phyloP scores from a whole-genome alignment of 2,888 invertebrate species.

The Strigamia maritima region DNA sequence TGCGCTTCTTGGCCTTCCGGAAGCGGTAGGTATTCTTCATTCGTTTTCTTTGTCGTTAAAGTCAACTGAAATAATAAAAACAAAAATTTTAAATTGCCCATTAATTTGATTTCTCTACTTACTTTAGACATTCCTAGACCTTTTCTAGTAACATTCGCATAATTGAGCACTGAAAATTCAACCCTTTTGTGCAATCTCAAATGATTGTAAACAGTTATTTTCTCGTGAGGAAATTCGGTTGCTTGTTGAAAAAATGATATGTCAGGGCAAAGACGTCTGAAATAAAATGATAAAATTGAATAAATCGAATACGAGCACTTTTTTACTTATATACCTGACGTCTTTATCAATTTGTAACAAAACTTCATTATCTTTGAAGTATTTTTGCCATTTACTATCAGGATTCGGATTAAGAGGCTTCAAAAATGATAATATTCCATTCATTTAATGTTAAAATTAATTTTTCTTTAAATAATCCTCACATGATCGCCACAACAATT shows the following conservation, averaged over 20 bases:
- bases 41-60: slow-evolving; percentile 70
- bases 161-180: slow-evolving; percentile 77
- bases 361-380: slow-evolving; percentile 96
- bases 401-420: slow-evolving; percentile 95
- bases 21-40: slow-evolving; percentile 77
- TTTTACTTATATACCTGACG: slow-evolving; percentile 61
- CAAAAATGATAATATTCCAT: neutral
- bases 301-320: neutral
- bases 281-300: neutral
- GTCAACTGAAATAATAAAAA: slow-evolving; percentile 58
- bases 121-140: slow-evolving; percentile 88
- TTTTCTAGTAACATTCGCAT: slow-evolving; percentile 81
- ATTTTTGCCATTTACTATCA: slow-evolving; percentile 91
- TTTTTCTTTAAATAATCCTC: slow-evolving; percentile 42
- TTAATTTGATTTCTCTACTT: slow-evolving; percentile 47
- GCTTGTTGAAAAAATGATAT: slow-evolving; percentile 92
- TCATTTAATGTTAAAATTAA: slow-evolving; percentile 29
- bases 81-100: slow-evolving; percentile 38
- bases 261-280: slow-evolving; percentile 59
- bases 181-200: slow-evolving; percentile 85
- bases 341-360: slow-evolving; percentile 97
- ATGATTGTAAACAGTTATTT: slow-evolving; percentile 67
- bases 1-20: slow-evolving; percentile 91
- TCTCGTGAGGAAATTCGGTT: slow-evolving; percentile 82
- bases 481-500: slow-evolving; percentile 56